phyloP scores from a whole-genome alignment of 2,888 invertebrate genomes.

The Lamellibrachia columna region DNA sequence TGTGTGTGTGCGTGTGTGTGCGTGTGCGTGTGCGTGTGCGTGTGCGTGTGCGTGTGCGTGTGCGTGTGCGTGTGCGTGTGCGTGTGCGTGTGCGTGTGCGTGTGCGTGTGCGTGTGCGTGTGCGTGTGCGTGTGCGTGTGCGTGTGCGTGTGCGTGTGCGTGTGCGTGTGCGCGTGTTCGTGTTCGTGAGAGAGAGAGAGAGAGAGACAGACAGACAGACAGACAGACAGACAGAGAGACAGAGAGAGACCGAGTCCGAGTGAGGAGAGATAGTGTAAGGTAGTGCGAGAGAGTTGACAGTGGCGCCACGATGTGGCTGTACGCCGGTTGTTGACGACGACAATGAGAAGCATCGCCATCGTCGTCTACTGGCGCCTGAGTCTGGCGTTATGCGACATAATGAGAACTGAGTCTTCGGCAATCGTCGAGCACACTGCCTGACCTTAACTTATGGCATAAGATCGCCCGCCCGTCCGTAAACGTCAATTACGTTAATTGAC shows the following conservation, averaged over 20 bases:
- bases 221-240: too few species aligned
- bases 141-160: neutral
- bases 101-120: neutral
- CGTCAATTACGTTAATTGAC: constrained; percentile 12
- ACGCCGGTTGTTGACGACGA: neutral
- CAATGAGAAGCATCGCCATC: neutral
- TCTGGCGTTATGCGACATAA: neutral
- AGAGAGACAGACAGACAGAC: too few species aligned
- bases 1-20: neutral
- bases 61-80: neutral
- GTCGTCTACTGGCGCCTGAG: neutral
- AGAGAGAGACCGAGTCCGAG: too few species aligned
- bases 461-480: neutral
- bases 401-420: neutral
- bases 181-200: neutral
- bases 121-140: neutral
- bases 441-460: neutral
- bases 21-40: neutral
- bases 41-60: neutral
- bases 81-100: neutral
- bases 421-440: neutral
- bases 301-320: neutral
- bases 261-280: too few species aligned
- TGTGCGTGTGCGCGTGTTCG: neutral
- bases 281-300: neutral